Base-by-base conservation (phyloP, 30 jellyfish, hydroid and myxozoan genomes). In the Turritopsis rubra region DNA sequence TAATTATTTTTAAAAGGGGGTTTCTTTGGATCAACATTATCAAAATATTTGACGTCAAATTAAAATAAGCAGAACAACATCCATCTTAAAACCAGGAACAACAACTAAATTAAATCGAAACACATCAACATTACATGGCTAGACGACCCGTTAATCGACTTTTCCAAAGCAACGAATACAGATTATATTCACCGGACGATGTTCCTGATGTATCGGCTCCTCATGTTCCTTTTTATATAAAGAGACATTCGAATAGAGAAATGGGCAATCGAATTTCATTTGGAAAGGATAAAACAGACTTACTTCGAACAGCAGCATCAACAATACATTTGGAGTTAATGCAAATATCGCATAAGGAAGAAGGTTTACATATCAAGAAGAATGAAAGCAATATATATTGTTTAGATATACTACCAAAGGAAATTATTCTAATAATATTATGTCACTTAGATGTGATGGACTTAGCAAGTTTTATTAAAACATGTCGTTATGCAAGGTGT, bases 1-100 rank as follows among this genome's bases (percentile, higher is more conserved):
- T n/a, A n/a, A n/a, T n/a, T n/a, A n/a, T n/a, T n/a, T n/a, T n/a
- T n/a, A n/a, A n/a, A n/a, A n/a, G n/a, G n/a, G n/a, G n/a, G n/a
- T n/a, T n/a, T n/a, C n/a, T n/a, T n/a, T n/a, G n/a, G n/a, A n/a
- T n/a, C n/a, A n/a, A n/a, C n/a, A n/a, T n/a, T n/a, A n/a, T n/a
- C n/a, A n/a, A n/a, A n/a, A n/a, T 0, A 52, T 52, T 54, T 80
- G 87, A 80, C 87, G 87, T 80, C 87, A 80, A 66, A 53, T 75
- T n/a, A 29, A 23, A 0, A 68, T 3, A 68, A 27, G 77, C 23
- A 27, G 30, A 23, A 68, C 31, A n/a, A 7, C 9, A 22, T 68
- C 77, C 21, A 0, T n/a, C 0, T 16, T 22, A 68, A 23, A 9
- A 68, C 77, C 0, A 68, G 19, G 60, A n/a, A 21, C 83, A n/a